Percentiles rank a stretch among this genome's conserved stretches.
These are phyloP conservation scores for Salvelinus namaycush DNA, from an alignment of 2,113 vertebrate species.

Conservation along the genomic window DNA sequence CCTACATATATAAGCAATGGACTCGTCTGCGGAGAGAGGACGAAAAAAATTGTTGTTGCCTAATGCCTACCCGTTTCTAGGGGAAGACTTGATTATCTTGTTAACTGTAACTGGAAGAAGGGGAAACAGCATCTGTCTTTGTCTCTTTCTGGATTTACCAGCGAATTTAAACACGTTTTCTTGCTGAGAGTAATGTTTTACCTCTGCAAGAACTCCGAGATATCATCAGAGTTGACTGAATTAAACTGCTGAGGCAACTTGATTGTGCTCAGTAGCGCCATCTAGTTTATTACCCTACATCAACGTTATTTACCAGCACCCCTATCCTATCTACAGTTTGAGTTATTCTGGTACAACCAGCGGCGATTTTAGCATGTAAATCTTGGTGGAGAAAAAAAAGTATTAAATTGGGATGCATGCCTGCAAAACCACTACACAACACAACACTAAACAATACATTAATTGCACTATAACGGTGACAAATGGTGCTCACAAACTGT, in stretches of 20 bases:
- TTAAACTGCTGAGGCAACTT: not conserved
- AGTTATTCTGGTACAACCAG: too few relatives aligned
- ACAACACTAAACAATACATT: too few relatives aligned
- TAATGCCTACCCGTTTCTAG: conserved; percentile 36
- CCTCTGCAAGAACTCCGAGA: not conserved
- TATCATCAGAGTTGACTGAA: not conserved
- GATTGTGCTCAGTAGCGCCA: not conserved
- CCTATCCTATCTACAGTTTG: not conserved
- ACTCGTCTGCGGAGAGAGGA: conserved; percentile 40
- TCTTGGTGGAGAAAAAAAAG: too few relatives aligned
- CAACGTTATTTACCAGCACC: not conserved
- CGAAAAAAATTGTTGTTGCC: conserved; percentile 43
- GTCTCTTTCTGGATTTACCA: too few relatives aligned
- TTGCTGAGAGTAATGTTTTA: not conserved
- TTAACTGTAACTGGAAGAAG: conserved; percentile 12
- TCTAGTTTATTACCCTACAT: not conserved
- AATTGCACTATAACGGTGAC: too few relatives aligned
- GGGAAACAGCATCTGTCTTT: not conserved
- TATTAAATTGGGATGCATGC: too few relatives aligned
- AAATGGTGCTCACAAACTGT: too few relatives aligned
- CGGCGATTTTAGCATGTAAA: too few relatives aligned
- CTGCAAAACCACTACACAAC: too few relatives aligned
- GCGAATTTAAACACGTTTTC: too few relatives aligned
- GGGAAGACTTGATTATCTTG: conserved; percentile 46
- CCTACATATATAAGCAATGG: conserved; percentile 47